These are phyloP conservation scores for Dicrostonyx torquatus DNA, from an alignment of 2,797 vertebrate species.

Conservation along the genomic window DNA sequence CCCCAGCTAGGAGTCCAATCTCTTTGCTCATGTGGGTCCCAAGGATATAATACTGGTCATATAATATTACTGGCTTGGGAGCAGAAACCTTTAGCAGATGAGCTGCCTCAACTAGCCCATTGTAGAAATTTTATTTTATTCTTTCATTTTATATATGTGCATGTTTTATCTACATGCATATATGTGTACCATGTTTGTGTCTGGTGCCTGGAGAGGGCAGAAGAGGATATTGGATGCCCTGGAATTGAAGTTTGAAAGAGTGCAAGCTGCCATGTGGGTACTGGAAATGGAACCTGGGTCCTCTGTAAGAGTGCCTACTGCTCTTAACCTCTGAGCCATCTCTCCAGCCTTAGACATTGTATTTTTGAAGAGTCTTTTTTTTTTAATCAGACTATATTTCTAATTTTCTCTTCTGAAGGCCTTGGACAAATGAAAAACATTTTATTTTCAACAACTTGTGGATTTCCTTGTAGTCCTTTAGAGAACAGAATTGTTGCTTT, in stretches of 20 bases:
- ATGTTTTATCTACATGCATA: not conserved
- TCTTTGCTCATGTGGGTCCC: not conserved
- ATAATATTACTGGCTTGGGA: not conserved
- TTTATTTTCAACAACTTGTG: conserved; percentile 54
- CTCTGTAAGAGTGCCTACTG: not conserved
- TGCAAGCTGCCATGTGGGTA: not conserved
- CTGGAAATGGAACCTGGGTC: not conserved
- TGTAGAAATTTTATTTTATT: conserved; percentile 3
- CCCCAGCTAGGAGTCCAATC: not conserved
- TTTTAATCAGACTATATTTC: not conserved
- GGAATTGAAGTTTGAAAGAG: not conserved
- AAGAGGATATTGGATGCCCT: not conserved
- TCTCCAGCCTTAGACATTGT: not conserved
- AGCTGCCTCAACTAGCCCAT: not conserved
- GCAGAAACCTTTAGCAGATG: not conserved
- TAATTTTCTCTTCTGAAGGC: conserved; percentile 49
- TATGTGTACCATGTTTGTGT: not conserved
- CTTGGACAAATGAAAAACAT: conserved; percentile 35
- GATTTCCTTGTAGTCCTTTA: conserved; percentile 19
- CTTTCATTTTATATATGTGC: not conserved
- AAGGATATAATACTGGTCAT: not conserved
- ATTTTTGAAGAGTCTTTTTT: not conserved
- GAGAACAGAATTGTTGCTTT: conserved; percentile 30
- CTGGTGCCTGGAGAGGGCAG: not conserved
- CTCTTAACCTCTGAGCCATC: not conserved